These are phyloP conservation scores for Nebria salina DNA, from an alignment of 2,888 invertebrate species.

Conservation along the genomic window DNA sequence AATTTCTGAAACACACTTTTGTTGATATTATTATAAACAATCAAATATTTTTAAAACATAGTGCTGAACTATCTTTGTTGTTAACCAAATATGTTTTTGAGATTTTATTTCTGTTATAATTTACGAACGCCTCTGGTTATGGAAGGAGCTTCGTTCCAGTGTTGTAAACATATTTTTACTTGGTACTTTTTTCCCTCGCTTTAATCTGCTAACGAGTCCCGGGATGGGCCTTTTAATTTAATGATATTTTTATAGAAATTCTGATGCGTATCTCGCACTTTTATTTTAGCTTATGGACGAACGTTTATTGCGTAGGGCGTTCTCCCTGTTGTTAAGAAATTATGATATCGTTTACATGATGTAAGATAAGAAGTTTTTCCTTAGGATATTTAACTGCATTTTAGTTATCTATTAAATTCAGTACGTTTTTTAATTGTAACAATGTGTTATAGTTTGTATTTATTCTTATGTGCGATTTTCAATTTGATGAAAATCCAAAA, in stretches of 20 bases:
- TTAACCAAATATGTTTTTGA: background rate
- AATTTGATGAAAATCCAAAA: background rate
- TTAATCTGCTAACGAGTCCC: slow-evolving; percentile 51
- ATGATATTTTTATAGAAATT: slow-evolving; percentile 54
- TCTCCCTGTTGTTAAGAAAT: slow-evolving; percentile 22
- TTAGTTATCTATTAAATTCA: background rate
- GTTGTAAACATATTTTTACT: slow-evolving; percentile 51
- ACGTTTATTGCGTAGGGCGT: background rate
- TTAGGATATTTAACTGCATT: background rate
- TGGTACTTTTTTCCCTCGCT: slow-evolving; percentile 50
- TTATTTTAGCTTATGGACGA: slow-evolving; percentile 33
- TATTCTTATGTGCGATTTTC: background rate
- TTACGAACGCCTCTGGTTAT: background rate
- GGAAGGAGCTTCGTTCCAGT: slow-evolving; percentile 28
- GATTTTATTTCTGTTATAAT: slow-evolving; percentile 34
- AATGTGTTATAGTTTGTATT: too few relatives aligned
- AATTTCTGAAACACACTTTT: too few relatives aligned
- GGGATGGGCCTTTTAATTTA: slow-evolving; percentile 54
- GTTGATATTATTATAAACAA: too few relatives aligned
- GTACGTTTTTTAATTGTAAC: background rate
- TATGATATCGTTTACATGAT: slow-evolving; percentile 38
- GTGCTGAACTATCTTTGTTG: background rate
- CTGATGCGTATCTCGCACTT: slow-evolving; percentile 50
- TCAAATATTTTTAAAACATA: too few relatives aligned
- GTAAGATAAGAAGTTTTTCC: slow-evolving; percentile 20